Base-by-base conservation (phyloP, 2,113 vertebrate genomes). In the Sigmodon hispidus region DNA sequence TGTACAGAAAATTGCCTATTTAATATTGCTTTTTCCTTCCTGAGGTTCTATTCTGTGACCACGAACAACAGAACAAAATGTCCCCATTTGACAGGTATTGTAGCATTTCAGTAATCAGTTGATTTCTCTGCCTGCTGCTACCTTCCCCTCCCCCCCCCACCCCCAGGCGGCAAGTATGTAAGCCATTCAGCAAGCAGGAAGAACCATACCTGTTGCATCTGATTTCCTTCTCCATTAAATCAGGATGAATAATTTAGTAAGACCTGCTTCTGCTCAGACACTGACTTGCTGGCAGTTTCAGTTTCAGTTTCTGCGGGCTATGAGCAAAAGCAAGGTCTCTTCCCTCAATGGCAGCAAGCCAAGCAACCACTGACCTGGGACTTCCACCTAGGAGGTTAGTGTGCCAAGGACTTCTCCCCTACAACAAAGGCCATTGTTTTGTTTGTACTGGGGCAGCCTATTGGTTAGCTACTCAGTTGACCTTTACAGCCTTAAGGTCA, bases 241-340 rank as follows among this genome's bases (percentile, higher is more conserved):
- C 96, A 90, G 70, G 96, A 98, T 98, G 97, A 98, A 98, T 98
- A 98, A 98, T 98, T 98, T 98, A 98, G 80, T 84, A 91, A 93
- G 88, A 96, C 96, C 93, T 93, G 88, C 96, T 96, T 96, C 34
- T 9, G 83, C 96, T 95, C 91, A 96, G 96, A 81, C 67, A 98
- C 92, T 95, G 67, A 59, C 50, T 84, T 93, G 45, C 77, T 89
- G 81, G 43, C 69, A 17, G 93, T 93, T 88, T 92, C 55, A 24
- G n/a, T n/a, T n/a, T n/a, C 40, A 90, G 26, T 79, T 92, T 89
- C 94, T 87, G n/a, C 26, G 92, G 43, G n/a, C 80, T 81, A 81
- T 89, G 36, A 40, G 84, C 1, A 7, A 43, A 3, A 12, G n/a
- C n/a, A 55, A 45, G 26, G 92, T 88, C 93, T 90, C 93, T 50